Evolutionary conservation across 2,113 vertebrate species (phyloP).

Genomic region (Sturnus vulgaris): DNA sequence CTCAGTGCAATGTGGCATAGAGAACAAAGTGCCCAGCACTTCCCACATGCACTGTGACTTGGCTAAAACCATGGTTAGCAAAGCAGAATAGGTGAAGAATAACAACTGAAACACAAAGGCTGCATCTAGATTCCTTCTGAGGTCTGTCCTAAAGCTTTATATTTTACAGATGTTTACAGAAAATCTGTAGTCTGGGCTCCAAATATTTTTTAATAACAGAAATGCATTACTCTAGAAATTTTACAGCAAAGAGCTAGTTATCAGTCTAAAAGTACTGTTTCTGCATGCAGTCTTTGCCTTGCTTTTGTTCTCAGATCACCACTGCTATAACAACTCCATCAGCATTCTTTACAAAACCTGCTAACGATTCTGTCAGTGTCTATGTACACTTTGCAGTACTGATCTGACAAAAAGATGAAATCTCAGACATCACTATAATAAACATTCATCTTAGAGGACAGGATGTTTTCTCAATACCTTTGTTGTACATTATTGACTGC

Average conservation of each 20-base stretch:
- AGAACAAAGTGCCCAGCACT: not conserved
- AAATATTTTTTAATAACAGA: not conserved
- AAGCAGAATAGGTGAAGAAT: not conserved
- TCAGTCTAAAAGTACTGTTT: not conserved
- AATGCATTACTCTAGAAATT: not conserved
- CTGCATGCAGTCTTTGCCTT: not conserved
- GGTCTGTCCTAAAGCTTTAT: not conserved
- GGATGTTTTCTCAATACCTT: not conserved
- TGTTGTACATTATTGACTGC: not conserved
- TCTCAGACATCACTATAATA: not conserved
- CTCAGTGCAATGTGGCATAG: not conserved
- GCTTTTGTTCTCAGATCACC: not conserved
- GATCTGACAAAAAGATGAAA: not conserved
- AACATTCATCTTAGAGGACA: not conserved
- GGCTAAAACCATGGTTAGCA: not conserved
- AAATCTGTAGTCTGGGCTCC: not conserved
- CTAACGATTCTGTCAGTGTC: not conserved
- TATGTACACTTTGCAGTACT: not conserved
- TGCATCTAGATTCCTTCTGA: not conserved
- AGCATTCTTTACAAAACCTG: not conserved
- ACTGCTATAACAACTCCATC: not conserved
- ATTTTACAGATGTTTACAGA: too few relatives aligned
- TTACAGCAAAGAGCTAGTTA: not conserved
- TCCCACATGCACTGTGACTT: too few relatives aligned
- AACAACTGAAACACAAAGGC: not conserved